These are phyloP conservation scores for Halictus rubicundus DNA, from an alignment of 1,140 invertebrate species.

Conservation along the genomic window DNA sequence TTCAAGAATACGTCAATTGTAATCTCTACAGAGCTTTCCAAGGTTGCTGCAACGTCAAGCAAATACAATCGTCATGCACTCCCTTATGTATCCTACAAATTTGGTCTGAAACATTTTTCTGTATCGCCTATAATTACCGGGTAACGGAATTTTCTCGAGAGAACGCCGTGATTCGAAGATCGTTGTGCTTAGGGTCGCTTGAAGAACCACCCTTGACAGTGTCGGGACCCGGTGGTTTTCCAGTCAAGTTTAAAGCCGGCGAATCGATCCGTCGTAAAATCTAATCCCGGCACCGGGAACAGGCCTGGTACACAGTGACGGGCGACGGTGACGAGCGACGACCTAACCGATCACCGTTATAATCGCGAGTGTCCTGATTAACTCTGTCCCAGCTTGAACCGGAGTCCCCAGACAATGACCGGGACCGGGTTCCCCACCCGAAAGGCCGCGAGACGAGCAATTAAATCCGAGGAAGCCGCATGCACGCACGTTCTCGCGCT, in stretches of 20 bases:
- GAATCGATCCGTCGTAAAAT: conserved; percentile 38
- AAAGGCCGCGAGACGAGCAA: conserved; percentile 11
- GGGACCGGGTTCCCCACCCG: not conserved
- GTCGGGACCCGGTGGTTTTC: conserved; percentile 34
- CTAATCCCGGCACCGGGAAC: conserved; percentile 10
- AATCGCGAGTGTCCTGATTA: conserved; percentile 18
- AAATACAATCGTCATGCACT: too few relatives aligned
- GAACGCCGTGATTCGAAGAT: not conserved
- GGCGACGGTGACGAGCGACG: not conserved
- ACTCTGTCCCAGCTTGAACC: conserved; percentile 1
- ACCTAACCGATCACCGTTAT: conserved; percentile 17
- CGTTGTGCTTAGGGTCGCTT: not conserved
- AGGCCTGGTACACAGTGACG: too few relatives aligned
- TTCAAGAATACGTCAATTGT: too few relatives aligned
- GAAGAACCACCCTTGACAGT: conserved; percentile 46
- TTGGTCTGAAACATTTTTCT: too few relatives aligned
- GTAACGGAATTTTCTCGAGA: too few relatives aligned
- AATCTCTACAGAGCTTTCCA: too few relatives aligned
- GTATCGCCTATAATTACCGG: too few relatives aligned
- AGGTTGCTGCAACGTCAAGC: too few relatives aligned
- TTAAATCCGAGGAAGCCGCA: conserved; percentile 27
- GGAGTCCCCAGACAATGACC: conserved; percentile 23
- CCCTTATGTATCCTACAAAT: too few relatives aligned
- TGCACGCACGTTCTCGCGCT: conserved; percentile 12
- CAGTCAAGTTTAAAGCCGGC: conserved; percentile 39